Base-by-base conservation (phyloP, 2,888 invertebrate genomes). In the Ecliptopera silaceata region DNA sequence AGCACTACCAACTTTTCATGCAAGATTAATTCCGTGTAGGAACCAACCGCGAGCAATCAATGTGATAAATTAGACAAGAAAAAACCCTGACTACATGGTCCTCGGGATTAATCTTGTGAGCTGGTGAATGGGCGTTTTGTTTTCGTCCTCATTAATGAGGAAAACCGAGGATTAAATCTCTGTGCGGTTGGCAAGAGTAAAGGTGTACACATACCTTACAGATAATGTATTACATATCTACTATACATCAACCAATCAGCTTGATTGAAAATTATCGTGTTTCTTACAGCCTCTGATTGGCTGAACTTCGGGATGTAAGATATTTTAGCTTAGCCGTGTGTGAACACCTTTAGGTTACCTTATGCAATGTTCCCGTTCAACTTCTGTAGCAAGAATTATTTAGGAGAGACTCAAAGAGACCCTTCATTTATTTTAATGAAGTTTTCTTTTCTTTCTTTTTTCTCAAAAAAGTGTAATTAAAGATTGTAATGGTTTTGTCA, bases 61-160 rank as follows among this genome's bases (percentile, higher is more conserved):
- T 64, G 57, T 63, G 64, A 69, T 69, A 65, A 63, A 65, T 69
- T 66, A 63, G 56, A 26, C 11, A 31, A 41, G 39, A 52, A 56
- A 53, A 57, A 61, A 50, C 51, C 60, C 61, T 62, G 61, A 56
- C 59, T 61, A 65, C 66, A 64, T 54, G 47, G 64, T 57, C 46
- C 56, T 59, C 41, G 31, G 63, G 56, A 63, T 65, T 65, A 65
- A 65, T 65, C 61, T 61, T 46, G 45, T 15, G 49, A 57, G 68
- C 60, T 45, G 48, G 36, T 48, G 44, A 39, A 43, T 36, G 26
- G 34, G 42, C 42, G 34, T 38, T 39, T 32, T 29, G 32, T 54
- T 41, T 50, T 29, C 5, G 13, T 5, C 11, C 12, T 4, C 10
- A 22, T 22, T 42, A 22, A 26, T 13, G 42, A 22, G 26, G 15